Percentiles rank a stretch among this genome's conserved stretches.
Evolutionary conservation across 2,888 invertebrate species (phyloP).

Genomic region (Mimumesa dahlbomi): DNA sequence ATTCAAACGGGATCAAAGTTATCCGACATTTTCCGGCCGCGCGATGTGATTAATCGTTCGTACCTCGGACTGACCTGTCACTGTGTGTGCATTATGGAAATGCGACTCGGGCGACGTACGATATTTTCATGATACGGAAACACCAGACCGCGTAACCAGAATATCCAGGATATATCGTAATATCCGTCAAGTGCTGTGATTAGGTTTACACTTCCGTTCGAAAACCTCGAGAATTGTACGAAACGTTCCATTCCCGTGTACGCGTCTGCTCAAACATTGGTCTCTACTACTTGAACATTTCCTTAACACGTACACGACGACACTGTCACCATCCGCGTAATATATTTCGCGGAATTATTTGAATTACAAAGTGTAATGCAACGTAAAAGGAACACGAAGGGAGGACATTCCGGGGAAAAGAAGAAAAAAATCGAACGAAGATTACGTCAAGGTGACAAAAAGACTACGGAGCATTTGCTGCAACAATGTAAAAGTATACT

Average conservation of each 20-base stretch:
- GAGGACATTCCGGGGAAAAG: too few species aligned
- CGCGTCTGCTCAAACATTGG: neutral
- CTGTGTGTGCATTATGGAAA: conserved; percentile 50
- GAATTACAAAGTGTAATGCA: too few species aligned
- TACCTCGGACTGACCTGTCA: conserved; percentile 28
- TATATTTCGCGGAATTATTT: too few species aligned
- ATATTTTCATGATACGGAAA: conserved; percentile 38
- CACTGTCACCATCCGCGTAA: too few species aligned
- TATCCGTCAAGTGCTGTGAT: conserved; percentile 25
- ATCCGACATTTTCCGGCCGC: conserved; percentile 38
- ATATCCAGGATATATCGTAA: conserved; percentile 18
- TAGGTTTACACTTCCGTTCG: conserved; percentile 11
- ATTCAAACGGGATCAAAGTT: conserved; percentile 37
- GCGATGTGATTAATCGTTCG: conserved; percentile 48
- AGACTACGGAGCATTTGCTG: too few species aligned
- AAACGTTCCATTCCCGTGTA: neutral
- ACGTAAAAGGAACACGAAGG: too few species aligned
- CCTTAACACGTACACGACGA: too few species aligned
- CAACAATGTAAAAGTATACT: too few species aligned
- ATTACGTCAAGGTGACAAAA: too few species aligned
- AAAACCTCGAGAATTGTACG: neutral
- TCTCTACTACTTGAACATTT: neutral
- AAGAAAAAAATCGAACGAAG: too few species aligned
- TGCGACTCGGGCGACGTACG: conserved; percentile 22
- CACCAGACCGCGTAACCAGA: conserved; percentile 14